A percentile compares a stretch with the other conserved stretches of the same genome.
Conservation (phyloP, 2,888 invertebrate species). For the Cryptosula pallasiana region DNA sequence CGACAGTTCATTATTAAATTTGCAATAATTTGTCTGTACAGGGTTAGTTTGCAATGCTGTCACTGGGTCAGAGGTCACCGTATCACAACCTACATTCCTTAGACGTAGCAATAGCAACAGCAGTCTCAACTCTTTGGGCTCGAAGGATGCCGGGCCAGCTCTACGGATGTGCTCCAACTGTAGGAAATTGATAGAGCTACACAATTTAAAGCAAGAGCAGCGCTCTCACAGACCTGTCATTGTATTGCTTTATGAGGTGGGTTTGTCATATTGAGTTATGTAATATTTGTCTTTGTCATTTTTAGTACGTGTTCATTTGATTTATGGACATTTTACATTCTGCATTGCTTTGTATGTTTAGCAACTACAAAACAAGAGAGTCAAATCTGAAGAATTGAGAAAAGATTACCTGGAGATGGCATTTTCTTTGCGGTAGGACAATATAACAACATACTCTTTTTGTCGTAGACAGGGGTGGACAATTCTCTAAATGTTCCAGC, state of each 20-base stretch:
- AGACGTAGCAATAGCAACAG: conserved; percentile 56
- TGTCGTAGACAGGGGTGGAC: too few relatives aligned
- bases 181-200: conserved; percentile 65
- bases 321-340: background rate
- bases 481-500: too few relatives aligned
- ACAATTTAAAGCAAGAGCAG: conserved; percentile 75
- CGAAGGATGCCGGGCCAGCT: conserved; percentile 62
- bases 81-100: conserved; percentile 29
- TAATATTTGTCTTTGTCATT: background rate
- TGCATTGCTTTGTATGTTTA: conserved; percentile 29
- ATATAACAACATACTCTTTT: too few relatives aligned
- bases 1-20: too few relatives aligned
- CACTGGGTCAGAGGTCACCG: background rate
- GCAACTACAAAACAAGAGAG: conserved; percentile 69
- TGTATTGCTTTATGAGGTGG: conserved; percentile 70
- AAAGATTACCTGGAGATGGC: conserved; percentile 62
- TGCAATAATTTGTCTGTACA: too few relatives aligned
- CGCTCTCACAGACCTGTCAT: conserved; percentile 74
- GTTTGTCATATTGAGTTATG: too few relatives aligned
- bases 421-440: conserved; percentile 59
- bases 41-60: background rate
- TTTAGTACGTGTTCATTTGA: background rate
- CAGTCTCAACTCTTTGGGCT: conserved; percentile 57
- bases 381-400: conserved; percentile 63
- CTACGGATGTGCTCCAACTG: conserved; percentile 55